Conservation (phyloP, 2,888 invertebrate genomes). For the Microctonus hyperodae region DNA sequence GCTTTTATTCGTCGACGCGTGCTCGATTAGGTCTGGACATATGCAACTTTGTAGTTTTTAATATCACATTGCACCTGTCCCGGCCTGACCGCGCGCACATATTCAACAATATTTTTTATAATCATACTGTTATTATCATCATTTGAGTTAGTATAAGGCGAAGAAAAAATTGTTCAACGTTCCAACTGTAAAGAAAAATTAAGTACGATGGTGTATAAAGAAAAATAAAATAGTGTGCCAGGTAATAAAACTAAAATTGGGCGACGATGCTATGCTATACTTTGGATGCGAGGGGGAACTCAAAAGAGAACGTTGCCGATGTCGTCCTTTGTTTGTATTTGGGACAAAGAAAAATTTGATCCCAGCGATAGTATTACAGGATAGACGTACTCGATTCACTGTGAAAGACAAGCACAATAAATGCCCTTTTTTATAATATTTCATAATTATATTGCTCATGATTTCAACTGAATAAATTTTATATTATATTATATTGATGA, state of each 20-base stretch:
- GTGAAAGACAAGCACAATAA: constrained; percentile 17
- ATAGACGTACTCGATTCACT: constrained; percentile 25
- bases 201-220: constrained; percentile 3
- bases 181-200: neutral
- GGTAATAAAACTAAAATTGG: constrained; percentile 23
- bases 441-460: neutral
- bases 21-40: constrained; percentile 60
- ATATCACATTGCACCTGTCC: constrained; percentile 65
- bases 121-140: too few relatives aligned
- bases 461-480: neutral
- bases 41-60: constrained; percentile 62
- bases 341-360: constrained; percentile 51
- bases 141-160: neutral
- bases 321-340: constrained; percentile 45
- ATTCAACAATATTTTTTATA: constrained; percentile 38
- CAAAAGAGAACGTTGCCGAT: constrained; percentile 20
- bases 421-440: neutral
- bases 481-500: neutral
- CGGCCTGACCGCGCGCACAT: constrained; percentile 62
- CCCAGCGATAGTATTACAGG: constrained; percentile 43
- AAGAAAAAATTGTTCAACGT: neutral
- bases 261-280: neutral
- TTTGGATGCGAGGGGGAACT: constrained; percentile 30
- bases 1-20: constrained; percentile 17
- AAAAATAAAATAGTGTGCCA: constrained; percentile 13